Percentiles rank a stretch among this genome's conserved stretches.
phyloP scores from a whole-genome alignment of 2,113 vertebrate species.

The Phoxinus phoxinus region DNA sequence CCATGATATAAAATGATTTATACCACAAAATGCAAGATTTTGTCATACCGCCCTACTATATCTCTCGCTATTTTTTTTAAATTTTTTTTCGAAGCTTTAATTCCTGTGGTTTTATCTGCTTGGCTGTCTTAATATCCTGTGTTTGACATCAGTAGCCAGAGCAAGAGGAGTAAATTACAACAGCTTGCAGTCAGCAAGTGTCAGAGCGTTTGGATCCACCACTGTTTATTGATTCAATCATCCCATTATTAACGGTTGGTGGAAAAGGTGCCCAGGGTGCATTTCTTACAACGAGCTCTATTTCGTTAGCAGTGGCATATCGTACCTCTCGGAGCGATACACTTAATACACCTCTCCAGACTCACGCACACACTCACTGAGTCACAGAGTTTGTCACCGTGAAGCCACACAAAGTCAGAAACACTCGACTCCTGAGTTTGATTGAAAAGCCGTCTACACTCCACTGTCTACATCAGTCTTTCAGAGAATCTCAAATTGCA shows the following conservation, averaged over 20 bases:
- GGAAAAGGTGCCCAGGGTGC: conserved; percentile 62
- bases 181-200: conserved; percentile 64
- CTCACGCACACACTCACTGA: conserved; percentile 9
- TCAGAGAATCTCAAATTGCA: conserved; percentile 13
- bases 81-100: conserved; percentile 59
- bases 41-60: neutral
- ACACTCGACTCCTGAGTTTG: conserved; percentile 11
- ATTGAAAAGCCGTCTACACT: conserved; percentile 42
- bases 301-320: conserved; percentile 64
- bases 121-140: conserved; percentile 65
- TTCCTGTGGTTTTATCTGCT: conserved; percentile 67
- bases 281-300: conserved; percentile 63
- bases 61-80: conserved; percentile 40
- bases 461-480: conserved; percentile 41
- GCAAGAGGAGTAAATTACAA: conserved; percentile 72
- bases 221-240: conserved; percentile 71
- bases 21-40: neutral
- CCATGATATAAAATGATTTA: neutral
- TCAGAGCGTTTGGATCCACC: conserved; percentile 62
- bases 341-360: conserved; percentile 37
- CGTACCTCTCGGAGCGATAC: conserved; percentile 51
- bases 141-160: conserved; percentile 72
- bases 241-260: conserved; percentile 66
- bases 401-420: conserved; percentile 17
- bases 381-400: neutral